Evolutionary conservation across 2,797 vertebrate species (phyloP), one percentile per base, ranked within the genome.

Genomic region (Anomalospiza imberbis): DNA sequence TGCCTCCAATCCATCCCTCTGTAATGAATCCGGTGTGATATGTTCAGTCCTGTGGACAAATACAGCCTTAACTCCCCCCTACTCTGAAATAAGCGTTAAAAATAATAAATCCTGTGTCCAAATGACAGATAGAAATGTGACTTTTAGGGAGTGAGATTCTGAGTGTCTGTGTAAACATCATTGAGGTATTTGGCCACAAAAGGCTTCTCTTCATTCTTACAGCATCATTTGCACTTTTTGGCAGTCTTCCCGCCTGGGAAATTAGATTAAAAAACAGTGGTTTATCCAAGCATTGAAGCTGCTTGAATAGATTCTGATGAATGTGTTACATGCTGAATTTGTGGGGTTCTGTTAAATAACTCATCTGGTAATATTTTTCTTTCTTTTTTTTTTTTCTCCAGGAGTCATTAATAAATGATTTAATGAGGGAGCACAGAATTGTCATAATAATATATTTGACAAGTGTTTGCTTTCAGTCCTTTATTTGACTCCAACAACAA

Each of bases 1-100:
- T 79, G 96, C 95, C 94, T 97, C 96, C 96, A 93, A 97, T 96
- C 95, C 96, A 95, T 97, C 92, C 97, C 91, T 96, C 93, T 96
- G 58, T 97, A 98, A 98, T 97, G 97, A 97, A 97, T 91, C 85
- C 88, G 55, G 85, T 68, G 84, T 92, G 83, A 83, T 92, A 53
- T 15, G 58, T 89, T 95, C 40, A 4, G 89, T 93, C 94, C 91
- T 1, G 14, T 86, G 91, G 90, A 96, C 96, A 95, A 93, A 94
- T 70, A 54, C 2, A 72, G 36, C 44, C 60, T 48, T 15, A 40
- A 54, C 25, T 58, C 44, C 83, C n/a, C 57, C 31, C n/a, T 58
- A 13, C 38, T 72, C 50, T 60, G 62, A 86, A 93, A 86, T 55
- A 55, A 79, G 79, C 81, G 76, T 76, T 85, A 38, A 72, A 70